Base-by-base conservation (phyloP, 2,113 vertebrate genomes). In the Oryzias curvinotus region DNA sequence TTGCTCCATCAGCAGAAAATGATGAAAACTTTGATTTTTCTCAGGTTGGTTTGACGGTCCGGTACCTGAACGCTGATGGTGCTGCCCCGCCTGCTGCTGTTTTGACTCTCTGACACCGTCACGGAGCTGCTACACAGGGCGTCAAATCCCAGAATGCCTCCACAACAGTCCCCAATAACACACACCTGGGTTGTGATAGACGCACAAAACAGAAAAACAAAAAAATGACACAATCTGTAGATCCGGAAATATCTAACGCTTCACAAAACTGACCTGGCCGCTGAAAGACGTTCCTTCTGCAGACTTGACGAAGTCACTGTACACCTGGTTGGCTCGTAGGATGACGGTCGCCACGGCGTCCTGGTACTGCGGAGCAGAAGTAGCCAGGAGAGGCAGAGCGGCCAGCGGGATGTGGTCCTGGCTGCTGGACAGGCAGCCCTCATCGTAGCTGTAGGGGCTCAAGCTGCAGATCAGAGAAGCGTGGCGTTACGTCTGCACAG, bases 371-470 rank as follows among this genome's bases (percentile, higher is more conserved):
- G 97, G 96, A 0, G 96, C 95, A 0, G 97, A 96, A 0, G 97
- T 98, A 6, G 97, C 97, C 78, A 99, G 63, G 17, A 99, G 91
- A 16, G 97, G 97, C 60, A 99, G 94, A 0, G 97, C 97, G 0
- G 96, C 97, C 14, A 98, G 92, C 0, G 97, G 97, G 72, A 98
- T 96, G 92, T 99, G 97, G 79, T 99, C 97, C 91, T 98, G 96
- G 65, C 96, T 98, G 91, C 93, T 98, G 77, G 96, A 98, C 66
- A 99, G 92, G 81, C 95, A 98, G 80, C 95, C 87, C 82, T 97
- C 96, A 0, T 98, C 97, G 1, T 98, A 94, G 67, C 97, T 96
- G 65, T 98, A 97, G 0, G 97, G 97, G 78, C 95, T 99, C 61
- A 99, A 92, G 73, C 97, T 99, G 88, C 16, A 58, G 21, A 18